Evolutionary conservation across 2,797 vertebrate species (phyloP).

Genomic region (Acomys russatus): DNA sequence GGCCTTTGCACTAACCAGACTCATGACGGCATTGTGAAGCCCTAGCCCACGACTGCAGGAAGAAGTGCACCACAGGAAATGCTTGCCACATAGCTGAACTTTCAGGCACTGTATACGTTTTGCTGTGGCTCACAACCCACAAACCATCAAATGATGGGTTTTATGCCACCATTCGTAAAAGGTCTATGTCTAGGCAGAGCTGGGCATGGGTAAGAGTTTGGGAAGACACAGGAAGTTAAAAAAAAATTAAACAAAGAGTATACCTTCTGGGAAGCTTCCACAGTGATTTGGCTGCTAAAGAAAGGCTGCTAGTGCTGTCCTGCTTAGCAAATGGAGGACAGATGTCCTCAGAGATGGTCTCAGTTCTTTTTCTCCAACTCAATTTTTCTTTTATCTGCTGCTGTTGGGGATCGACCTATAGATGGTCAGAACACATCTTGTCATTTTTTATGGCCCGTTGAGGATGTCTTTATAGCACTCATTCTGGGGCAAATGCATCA

Average conservation of each 20-base stretch:
- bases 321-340: neutral
- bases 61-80: no score
- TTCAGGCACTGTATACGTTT: neutral
- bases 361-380: neutral
- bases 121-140: neutral
- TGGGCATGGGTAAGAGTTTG: no score
- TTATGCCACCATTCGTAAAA: no score
- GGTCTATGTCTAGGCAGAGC: no score
- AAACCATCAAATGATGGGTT: neutral
- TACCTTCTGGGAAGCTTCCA: neutral
- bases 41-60: neutral
- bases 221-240: no score
- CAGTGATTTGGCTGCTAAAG: neutral
- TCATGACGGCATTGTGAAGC: neutral
- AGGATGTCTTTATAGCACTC: neutral
- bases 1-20: neutral
- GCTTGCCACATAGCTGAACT: neutral
- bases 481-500: neutral
- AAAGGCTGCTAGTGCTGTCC: neutral
- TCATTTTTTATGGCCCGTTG: accelerated
- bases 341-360: neutral
- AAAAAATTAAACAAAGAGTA: no score
- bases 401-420: accelerated
- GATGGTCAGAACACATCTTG: neutral
- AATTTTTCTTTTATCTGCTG: neutral